Evolutionary conservation across 2,113 vertebrate genomes (phyloP).

Genomic region (Trogon melanurus): DNA sequence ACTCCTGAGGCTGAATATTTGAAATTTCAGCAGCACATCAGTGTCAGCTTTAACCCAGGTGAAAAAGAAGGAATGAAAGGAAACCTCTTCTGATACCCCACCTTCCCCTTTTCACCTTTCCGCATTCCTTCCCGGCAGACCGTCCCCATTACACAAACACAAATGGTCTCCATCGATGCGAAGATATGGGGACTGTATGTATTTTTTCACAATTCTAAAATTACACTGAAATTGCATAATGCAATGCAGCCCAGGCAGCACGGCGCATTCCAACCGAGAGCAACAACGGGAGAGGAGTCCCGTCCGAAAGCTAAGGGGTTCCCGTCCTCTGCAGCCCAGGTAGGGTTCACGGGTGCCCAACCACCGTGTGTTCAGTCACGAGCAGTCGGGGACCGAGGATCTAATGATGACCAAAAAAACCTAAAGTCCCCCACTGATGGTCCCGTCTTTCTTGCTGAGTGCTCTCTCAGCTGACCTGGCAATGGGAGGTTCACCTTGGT

Average conservation of each 20-base stretch:
- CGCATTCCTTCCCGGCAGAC: not conserved
- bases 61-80: not conserved
- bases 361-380: not conserved
- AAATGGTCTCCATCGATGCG: not conserved
- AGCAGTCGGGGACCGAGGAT: not conserved
- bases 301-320: not conserved
- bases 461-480: not conserved
- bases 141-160: not conserved
- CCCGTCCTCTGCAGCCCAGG: not conserved
- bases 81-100: fast-evolving
- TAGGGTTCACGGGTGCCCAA: not conserved
- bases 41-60: not conserved
- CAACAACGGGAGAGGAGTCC: not conserved
- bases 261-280: not conserved
- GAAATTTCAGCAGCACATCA: not conserved
- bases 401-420: not conserved
- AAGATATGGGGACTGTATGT: not conserved
- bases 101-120: not conserved
- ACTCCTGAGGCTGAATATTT: not conserved
- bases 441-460: not conserved
- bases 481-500: no score
- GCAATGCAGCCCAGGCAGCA: not conserved
- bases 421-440: not conserved
- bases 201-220: not conserved
- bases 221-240: not conserved